These are phyloP conservation scores for Drosophila affinis DNA, from an alignment of 2,888 invertebrate species.

Conservation along the genomic window DNA sequence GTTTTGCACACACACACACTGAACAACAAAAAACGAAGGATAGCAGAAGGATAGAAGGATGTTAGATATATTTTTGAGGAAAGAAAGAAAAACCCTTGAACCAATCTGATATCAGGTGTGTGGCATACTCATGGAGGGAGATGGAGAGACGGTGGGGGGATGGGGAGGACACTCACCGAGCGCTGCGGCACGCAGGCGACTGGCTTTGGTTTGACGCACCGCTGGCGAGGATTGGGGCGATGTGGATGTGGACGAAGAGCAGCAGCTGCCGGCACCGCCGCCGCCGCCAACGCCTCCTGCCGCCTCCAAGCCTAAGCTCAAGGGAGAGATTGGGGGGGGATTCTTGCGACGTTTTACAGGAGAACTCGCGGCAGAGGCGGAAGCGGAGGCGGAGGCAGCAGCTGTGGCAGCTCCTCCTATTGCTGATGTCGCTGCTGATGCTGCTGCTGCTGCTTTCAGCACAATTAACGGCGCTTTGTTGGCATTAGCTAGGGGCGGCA, in stretches of 20 bases:
- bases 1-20: not conserved
- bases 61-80: constrained; percentile 3
- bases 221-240: constrained; percentile 68
- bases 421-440: constrained; percentile 51
- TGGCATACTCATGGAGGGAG: not conserved
- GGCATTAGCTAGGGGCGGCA: constrained; percentile 70
- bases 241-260: constrained; percentile 50
- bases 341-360: constrained; percentile 73
- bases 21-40: not conserved
- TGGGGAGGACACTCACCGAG: constrained; percentile 81
- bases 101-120: not conserved
- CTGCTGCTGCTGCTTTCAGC: constrained; percentile 65
- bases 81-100: not conserved
- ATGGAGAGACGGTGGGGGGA: not conserved
- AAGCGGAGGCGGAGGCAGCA: constrained; percentile 32
- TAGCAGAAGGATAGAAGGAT: not conserved
- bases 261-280: constrained; percentile 45
- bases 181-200: constrained; percentile 89
- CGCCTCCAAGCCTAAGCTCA: not conserved
- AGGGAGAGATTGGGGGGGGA: constrained; percentile 58
- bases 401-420: constrained; percentile 35
- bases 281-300: constrained; percentile 27
- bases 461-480: constrained; percentile 66
- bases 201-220: constrained; percentile 89
- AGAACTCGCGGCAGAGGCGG: constrained; percentile 44